phyloP scores from a whole-genome alignment of 2,888 invertebrate species.

The Azorinus chamasolen region DNA sequence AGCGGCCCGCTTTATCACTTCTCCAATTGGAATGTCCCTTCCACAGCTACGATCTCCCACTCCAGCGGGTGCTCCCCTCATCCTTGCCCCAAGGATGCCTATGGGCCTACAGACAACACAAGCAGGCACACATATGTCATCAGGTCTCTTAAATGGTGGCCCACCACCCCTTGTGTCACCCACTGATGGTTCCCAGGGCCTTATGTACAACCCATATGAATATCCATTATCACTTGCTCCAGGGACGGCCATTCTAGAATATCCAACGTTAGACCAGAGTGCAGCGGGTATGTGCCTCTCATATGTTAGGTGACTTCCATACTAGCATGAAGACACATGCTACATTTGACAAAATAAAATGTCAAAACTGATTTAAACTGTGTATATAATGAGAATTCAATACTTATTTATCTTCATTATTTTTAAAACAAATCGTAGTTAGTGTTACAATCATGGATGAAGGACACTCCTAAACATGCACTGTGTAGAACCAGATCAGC shows the following conservation, averaged over 20 bases:
- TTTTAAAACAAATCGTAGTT: too few species aligned
- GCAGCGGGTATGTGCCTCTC: constrained; percentile 81
- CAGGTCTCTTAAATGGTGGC: constrained; percentile 81
- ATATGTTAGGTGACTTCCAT: constrained; percentile 64
- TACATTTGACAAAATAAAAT: neutral
- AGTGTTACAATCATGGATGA: too few species aligned
- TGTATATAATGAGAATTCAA: neutral
- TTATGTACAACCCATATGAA: constrained; percentile 80
- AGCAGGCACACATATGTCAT: constrained; percentile 61
- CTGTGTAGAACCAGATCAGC: too few species aligned
- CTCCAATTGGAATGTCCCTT: constrained; percentile 66
- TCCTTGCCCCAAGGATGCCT: constrained; percentile 91
- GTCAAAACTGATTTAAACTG: too few species aligned
- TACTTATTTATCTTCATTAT: neutral
- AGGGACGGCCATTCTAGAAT: constrained; percentile 77
- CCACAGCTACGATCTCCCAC: constrained; percentile 88
- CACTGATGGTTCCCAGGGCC: constrained; percentile 87
- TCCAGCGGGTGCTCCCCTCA: constrained; percentile 96
- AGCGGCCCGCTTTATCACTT: constrained; percentile 74
- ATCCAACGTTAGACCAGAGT: constrained; percentile 79
- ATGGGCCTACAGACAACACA: constrained; percentile 56
- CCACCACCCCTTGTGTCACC: constrained; percentile 89
- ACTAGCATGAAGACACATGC: neutral
- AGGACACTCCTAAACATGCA: too few species aligned
- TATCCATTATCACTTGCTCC: constrained; percentile 70